Base-by-base conservation (phyloP, 2,113 vertebrate genomes). In the Ptychochromis oligacanthus region DNA sequence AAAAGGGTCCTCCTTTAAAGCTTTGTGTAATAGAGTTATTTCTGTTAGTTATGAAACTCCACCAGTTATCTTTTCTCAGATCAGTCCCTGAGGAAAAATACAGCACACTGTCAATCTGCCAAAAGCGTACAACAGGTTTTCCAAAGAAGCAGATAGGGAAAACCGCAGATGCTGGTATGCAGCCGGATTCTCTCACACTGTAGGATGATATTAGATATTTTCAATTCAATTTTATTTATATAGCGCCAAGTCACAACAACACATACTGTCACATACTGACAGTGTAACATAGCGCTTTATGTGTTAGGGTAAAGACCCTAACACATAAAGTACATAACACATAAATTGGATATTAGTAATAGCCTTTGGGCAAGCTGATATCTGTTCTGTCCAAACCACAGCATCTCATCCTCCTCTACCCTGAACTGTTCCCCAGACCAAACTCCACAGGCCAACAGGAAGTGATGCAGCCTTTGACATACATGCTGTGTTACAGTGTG, bases 291-390 rank as follows among this genome's bases (percentile, higher is more conserved):
- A n/a, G n/a, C n/a, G n/a, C n/a, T n/a, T n/a, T n/a, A n/a, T n/a
- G n/a, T n/a, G n/a, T n/a, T n/a, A n/a, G n/a, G n/a, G n/a, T n/a
- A n/a, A n/a, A n/a, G n/a, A n/a, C n/a, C n/a, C n/a, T n/a, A n/a
- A n/a, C n/a, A n/a, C n/a, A n/a, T n/a, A n/a, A n/a, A n/a, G n/a
- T n/a, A n/a, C n/a, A n/a, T n/a, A n/a, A n/a, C n/a, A n/a, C n/a
- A n/a, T 64, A 76, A 82, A 88, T 87, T 60, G 43, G 60, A 81
- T 77, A 74, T 91, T 93, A 91, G 87, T 91, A 84, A 84, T 56
- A 89, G 74, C 59, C 57, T 84, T n/a, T 70, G 57, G 18, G 61
- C 24, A 34, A 43, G 26, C 75, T 87, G 80, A 65, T 79, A 61
- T 86, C 60, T 60, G 10, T 58, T 80, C 55, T 77, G 49, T 80